Base-by-base conservation (phyloP, 1,140 invertebrate species). In the Brachionus sp. region DNA sequence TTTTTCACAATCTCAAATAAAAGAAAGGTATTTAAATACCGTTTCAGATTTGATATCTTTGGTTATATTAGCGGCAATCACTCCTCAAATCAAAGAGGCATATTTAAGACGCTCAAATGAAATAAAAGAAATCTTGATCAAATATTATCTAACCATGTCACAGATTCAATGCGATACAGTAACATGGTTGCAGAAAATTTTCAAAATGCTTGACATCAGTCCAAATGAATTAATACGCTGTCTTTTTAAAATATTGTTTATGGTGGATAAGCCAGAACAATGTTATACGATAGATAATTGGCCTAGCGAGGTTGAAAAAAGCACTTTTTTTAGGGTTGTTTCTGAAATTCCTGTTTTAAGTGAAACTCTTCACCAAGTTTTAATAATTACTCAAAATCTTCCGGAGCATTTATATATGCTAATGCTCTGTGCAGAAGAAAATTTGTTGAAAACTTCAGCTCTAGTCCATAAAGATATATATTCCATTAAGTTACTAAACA, bases 261-360 rank as follows among this genome's bases (percentile, higher is more conserved):
- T 97, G 86, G 77, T 66, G 12, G 95, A 97, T 87, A 91, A 92
- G 83, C 89, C 92, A 1, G 95, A 97, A 83, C 92, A 93, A 53
- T 97, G 97, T 89, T 95, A 93, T 86, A 95, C 94, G 86, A 91
- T 93, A 84, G 96, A 98, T 88, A 95, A 94, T 87, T 98, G 95
- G 95, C 96, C 95, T 0, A 92, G 94, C 5, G 96, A 98, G 87
- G 92, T 92, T 25, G 95, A 97, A 85, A 77, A 75, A 44, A 62
- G 7, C 35, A 50, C 44, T 37, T 84, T 95, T 84, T 91, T 96
- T 85, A 90, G 95, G 68, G 88, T 96, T 42, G 93, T 93, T 42
- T 93, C 93, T 5, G 95, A 98, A 90, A 93, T 95, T 12, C 95
- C 95, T 2, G 90, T 97, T 19, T 90, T 89, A 57, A 93, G 97